phyloP scores from a whole-genome alignment of 2,888 invertebrate genomes.

The Embidobia sp. region DNA sequence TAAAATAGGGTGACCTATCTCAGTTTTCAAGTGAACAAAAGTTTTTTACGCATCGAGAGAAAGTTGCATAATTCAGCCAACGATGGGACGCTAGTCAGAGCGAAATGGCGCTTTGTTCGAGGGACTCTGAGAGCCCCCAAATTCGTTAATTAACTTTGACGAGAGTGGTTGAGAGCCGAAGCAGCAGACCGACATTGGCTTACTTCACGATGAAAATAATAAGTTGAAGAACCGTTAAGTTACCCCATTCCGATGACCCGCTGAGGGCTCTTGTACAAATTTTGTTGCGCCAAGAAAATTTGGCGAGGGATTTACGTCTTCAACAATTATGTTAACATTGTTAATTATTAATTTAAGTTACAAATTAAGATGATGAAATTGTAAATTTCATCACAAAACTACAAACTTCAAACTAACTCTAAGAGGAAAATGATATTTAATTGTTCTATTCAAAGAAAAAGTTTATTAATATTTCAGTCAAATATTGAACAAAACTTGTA shows the following conservation, averaged over 20 bases:
- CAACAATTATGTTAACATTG: constrained; percentile 7
- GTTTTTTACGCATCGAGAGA: constrained; percentile 32
- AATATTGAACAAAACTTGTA: too few species aligned
- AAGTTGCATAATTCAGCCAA: constrained; percentile 59
- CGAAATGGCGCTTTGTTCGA: constrained; percentile 53
- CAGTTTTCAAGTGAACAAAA: constrained; percentile 19
- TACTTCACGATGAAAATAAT: constrained; percentile 54
- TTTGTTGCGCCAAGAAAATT: constrained; percentile 15
- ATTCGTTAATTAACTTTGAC: constrained; percentile 64
- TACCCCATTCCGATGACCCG: constrained; percentile 34
- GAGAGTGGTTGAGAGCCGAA: constrained; percentile 42
- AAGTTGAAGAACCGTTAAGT: constrained; percentile 47
- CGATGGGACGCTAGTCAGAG: constrained; percentile 45
- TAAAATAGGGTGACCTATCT: constrained; percentile 6
- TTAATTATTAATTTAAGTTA: constrained; percentile 6
- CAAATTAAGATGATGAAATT: too few species aligned
- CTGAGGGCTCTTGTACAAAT: constrained; percentile 21
- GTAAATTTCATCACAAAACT: too few species aligned
- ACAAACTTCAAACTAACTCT: too few species aligned
- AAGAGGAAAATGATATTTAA: too few species aligned
- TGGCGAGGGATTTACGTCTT: neutral
- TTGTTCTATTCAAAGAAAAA: too few species aligned
- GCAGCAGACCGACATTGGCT: constrained; percentile 56
- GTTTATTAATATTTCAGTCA: too few species aligned
- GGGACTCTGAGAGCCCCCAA: constrained; percentile 43